Conservation (phyloP, 2,113 vertebrate genomes). For the Oncorhynchus tshawytscha region DNA sequence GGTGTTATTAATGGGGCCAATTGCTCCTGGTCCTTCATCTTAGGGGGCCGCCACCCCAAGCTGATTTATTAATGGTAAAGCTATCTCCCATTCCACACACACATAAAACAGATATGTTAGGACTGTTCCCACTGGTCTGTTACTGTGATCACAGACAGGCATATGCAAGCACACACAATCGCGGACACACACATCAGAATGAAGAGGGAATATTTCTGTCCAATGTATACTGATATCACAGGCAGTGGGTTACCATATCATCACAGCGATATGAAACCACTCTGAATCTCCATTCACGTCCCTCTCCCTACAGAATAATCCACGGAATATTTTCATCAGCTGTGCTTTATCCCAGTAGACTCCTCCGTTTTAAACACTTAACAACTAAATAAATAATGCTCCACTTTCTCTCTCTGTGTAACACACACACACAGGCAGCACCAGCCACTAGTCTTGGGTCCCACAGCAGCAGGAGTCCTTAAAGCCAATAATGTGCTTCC, state of each 20-base stretch:
- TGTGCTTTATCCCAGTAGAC: conserved; percentile 68
- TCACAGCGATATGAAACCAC: conserved; percentile 30
- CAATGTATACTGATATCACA: not conserved
- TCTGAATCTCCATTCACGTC: conserved; percentile 17
- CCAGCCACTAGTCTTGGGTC: conserved; percentile 73
- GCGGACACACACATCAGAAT: conserved; percentile 10
- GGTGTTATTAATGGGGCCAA: conserved; percentile 69
- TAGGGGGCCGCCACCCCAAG: conserved; percentile 55
- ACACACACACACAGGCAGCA: conserved; percentile 39
- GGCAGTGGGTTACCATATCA: conserved; percentile 25
- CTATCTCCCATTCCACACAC: conserved; percentile 44
- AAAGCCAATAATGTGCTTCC: conserved; percentile 83
- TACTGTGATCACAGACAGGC: conserved; percentile 8
- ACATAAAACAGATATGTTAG: conserved; percentile 62
- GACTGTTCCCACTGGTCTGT: conserved; percentile 27
- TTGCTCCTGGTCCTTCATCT: conserved; percentile 57
- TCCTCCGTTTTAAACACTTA: conserved; percentile 75
- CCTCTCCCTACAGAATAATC: conserved; percentile 45
- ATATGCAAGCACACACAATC: conserved; percentile 28
- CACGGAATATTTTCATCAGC: conserved; percentile 71
- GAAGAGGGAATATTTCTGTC: not conserved
- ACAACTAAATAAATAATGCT: conserved; percentile 91
- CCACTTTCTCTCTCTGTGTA: conserved; percentile 26
- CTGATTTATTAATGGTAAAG: conserved; percentile 68
- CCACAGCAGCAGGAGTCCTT: conserved; percentile 84